phyloP scores from a whole-genome alignment of 2,888 invertebrate genomes.

The Hofmannophila pseudospretella region DNA sequence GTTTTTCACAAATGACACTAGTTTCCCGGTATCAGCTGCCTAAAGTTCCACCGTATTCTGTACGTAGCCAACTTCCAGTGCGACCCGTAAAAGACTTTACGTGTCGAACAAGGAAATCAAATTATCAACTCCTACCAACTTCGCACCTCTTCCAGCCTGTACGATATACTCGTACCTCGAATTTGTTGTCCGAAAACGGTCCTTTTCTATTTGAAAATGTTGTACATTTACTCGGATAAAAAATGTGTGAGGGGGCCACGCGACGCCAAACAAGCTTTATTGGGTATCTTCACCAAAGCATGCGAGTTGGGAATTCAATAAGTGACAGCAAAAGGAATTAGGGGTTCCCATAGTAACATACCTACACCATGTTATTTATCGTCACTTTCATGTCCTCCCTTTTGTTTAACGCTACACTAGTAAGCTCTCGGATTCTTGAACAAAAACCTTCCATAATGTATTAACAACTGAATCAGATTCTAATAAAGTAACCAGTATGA shows the following conservation, averaged over 20 bases:
- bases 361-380: conserved; percentile 36
- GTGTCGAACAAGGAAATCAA: conserved; percentile 74
- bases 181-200: conserved; percentile 52
- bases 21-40: conserved; percentile 38
- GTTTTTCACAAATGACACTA: too few species aligned
- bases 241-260: conserved; percentile 56
- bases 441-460: too few species aligned
- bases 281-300: conserved; percentile 66
- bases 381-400: conserved; percentile 10
- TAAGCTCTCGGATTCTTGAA: not conserved
- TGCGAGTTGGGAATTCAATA: conserved; percentile 69
- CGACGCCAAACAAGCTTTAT: conserved; percentile 67
- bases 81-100: conserved; percentile 71
- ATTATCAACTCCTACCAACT: conserved; percentile 71
- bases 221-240: conserved; percentile 56
- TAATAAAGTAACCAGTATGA: not conserved
- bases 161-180: conserved; percentile 41
- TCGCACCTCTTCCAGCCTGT: conserved; percentile 57
- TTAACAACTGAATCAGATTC: not conserved
- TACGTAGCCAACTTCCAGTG: conserved; percentile 61
- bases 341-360: conserved; percentile 44
- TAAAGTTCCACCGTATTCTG: conserved; percentile 53
- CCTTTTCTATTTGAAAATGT: conserved; percentile 63
- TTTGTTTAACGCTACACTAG: conserved; percentile 1
- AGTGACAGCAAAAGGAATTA: conserved; percentile 65